These are phyloP conservation scores for Paguma larvata DNA, from an alignment of 2,797 vertebrate species.

Conservation along the genomic window DNA sequence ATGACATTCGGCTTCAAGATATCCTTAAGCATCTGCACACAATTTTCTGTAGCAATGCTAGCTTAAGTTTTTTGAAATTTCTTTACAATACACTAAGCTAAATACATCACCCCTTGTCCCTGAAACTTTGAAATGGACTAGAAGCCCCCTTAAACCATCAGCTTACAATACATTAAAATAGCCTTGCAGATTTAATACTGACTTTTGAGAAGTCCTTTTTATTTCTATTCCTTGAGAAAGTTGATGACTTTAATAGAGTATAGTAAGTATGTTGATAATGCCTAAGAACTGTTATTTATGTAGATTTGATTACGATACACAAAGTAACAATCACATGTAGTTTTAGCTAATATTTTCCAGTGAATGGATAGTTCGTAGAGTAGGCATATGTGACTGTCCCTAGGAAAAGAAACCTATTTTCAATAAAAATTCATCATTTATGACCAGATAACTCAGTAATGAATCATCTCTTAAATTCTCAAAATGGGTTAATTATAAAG, in stretches of 20 bases:
- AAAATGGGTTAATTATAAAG: background rate
- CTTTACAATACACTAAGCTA: background rate
- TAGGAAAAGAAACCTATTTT: background rate
- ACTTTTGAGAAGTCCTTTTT: background rate
- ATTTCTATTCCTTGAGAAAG: background rate
- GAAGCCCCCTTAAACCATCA: background rate
- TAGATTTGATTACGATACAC: no score
- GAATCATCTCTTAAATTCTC: background rate
- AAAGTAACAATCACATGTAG: background rate
- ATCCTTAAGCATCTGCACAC: background rate
- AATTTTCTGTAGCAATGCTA: background rate
- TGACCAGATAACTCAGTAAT: background rate
- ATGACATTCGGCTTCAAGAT: background rate
- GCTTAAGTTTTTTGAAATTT: background rate
- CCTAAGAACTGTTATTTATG: background rate
- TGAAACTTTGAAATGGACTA: background rate
- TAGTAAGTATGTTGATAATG: background rate
- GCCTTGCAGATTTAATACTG: background rate
- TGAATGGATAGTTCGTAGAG: background rate
- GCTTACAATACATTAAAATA: background rate
- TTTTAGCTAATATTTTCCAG: conserved; percentile 20
- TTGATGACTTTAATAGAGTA: background rate
- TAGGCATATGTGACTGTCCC: background rate
- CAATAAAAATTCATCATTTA: background rate
- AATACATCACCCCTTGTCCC: background rate